Evolutionary conservation across 2,113 vertebrate genomes (phyloP), one percentile per base, ranked within the genome.

Genomic region (Chloroceryle aenea): DNA sequence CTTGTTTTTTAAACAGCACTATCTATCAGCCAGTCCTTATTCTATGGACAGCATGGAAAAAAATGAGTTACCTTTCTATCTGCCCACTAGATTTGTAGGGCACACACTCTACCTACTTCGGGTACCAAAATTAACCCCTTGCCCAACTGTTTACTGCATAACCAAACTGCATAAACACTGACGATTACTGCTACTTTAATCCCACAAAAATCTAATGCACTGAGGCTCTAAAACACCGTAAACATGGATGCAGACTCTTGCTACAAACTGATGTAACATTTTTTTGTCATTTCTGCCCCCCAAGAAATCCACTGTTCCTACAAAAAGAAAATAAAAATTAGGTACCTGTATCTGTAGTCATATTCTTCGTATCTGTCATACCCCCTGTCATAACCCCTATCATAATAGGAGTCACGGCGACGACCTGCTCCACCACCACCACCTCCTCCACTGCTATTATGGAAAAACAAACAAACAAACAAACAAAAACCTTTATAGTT

Each of bases 281-380:
- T 84, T 48, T 48, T 56, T 52, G 27, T 18, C 47, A 50, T 19
- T 2, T 15, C 52, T 26, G 26, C 26, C 34, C n/a, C 23, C 40
- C 32, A 43, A 43, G 4, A 87, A 85, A 80, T 30, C 10, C 52
- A 50, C 40, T n/a, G 20, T 30, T 86, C 48, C 36, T 48, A 59
- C 9, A 93, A 25, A 77, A 56, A 56, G n/a, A 68, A 84, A 95
- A 50, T 45, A 18, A 63, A 42, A 58, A 91, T 76, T 12, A 40
- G 66, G 92, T 98, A 99, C 98, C 99, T 99, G 97, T 99, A 99
- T 93, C 98, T 98, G 85, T 99, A 99, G 95, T 99, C 99, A 36
- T 99, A 99, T 91, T 99, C 99, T 40, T 99, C 99, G 0, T 99
- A 99, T 98, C 99, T 98, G 95, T 99, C 99, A 79, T 99, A 99